Evolutionary conservation across 1,140 invertebrate genomes (phyloP).

Genomic region (Bursaphelenchus mucronatus): DNA sequence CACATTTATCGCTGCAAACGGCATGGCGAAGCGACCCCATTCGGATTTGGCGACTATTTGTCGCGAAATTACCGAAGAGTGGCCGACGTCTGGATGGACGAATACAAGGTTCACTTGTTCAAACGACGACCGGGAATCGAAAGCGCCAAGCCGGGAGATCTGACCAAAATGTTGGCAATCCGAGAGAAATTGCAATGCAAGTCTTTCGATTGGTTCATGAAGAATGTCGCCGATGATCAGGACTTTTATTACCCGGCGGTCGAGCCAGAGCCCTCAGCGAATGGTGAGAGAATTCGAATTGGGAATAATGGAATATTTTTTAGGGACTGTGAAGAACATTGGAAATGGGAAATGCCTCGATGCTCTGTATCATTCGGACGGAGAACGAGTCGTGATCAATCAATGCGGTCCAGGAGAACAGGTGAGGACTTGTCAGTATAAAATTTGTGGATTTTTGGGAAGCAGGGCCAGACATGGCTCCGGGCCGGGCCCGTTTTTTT

Average conservation of each 20-base stretch:
- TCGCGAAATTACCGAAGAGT: constrained; percentile 69
- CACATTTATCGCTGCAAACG: constrained; percentile 63
- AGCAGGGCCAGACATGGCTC: too few relatives aligned
- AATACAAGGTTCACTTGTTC: constrained; percentile 83
- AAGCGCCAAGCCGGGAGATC: constrained; percentile 66
- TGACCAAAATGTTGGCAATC: constrained; percentile 74
- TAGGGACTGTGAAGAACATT: constrained; percentile 67
- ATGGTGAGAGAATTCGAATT: constrained; percentile 63
- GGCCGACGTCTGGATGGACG: constrained; percentile 72
- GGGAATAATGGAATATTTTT: too few relatives aligned
- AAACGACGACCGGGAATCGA: constrained; percentile 62
- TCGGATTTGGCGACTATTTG: constrained; percentile 79
- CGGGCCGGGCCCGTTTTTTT: too few relatives aligned
- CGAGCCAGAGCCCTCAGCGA: constrained; percentile 81
- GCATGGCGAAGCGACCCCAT: constrained; percentile 71
- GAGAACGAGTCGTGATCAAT: constrained; percentile 70
- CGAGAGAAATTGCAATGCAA: constrained; percentile 77
- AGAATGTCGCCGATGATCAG: constrained; percentile 82
- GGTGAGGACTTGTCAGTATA: constrained; percentile 61
- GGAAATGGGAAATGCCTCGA: constrained; percentile 74
- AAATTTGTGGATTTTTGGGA: constrained; percentile 70
- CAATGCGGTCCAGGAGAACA: constrained; percentile 65
- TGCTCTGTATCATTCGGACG: constrained; percentile 68
- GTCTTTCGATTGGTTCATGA: constrained; percentile 91
- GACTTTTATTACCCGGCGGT: constrained; percentile 81